A percentile compares a stretch with the other conserved stretches of the same genome.
Conservation (phyloP, 1,140 invertebrate genomes). For the Coenobita brevimanus region DNA sequence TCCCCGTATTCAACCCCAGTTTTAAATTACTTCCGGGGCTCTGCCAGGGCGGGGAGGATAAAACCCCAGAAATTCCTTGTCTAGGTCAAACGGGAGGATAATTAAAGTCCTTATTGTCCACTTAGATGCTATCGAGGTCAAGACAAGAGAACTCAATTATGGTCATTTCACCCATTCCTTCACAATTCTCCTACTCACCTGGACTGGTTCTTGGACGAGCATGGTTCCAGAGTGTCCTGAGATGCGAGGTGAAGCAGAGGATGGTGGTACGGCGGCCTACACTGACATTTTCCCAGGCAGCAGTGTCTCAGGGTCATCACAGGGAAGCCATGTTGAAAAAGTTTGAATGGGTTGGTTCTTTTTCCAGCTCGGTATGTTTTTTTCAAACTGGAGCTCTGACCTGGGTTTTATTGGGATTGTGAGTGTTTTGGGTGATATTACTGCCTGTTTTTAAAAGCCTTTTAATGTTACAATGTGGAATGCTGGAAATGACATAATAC, state of each 20-base stretch:
- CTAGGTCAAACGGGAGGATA: background rate
- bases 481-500: no score
- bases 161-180: background rate
- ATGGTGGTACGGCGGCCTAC: background rate
- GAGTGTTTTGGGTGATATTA: no score
- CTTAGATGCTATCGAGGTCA: constrained; percentile 34
- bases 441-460: no score
- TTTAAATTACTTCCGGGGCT: no score
- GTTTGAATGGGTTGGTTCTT: constrained; percentile 31
- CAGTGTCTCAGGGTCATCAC: constrained; percentile 5
- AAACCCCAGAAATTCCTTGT: background rate
- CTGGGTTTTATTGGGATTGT: no score
- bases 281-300: background rate
- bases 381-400: no score
- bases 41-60: background rate
- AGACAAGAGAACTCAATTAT: no score
- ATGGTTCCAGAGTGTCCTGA: constrained; percentile 1
- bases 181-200: constrained; percentile 7
- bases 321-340: constrained; percentile 40
- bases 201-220: constrained; percentile 46
- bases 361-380: background rate
- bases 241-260: background rate
- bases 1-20: no score
- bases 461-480: no score
- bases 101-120: background rate